Percentiles rank a stretch among this genome's conserved stretches.
Evolutionary conservation across 2,113 vertebrate species (phyloP).

Genomic region (Antidorcas marsupialis): DNA sequence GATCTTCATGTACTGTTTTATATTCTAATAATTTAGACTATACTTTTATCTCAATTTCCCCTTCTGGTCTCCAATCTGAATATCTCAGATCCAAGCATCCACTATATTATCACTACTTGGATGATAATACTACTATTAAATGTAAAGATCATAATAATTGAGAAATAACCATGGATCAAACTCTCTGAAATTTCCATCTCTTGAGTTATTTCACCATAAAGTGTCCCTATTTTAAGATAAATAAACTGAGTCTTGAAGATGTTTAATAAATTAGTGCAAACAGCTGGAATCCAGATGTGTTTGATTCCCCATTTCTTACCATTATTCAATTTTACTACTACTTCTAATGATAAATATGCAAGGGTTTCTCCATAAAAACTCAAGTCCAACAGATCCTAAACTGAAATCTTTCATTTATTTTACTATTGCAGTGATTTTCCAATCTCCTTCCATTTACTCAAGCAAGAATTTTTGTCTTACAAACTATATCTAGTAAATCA

Average conservation of each 20-base stretch:
- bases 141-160: background rate
- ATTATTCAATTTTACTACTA: background rate
- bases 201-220: background rate
- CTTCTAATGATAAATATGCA: background rate
- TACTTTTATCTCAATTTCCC: background rate
- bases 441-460: background rate
- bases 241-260: background rate
- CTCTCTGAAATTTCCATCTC: background rate
- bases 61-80: background rate
- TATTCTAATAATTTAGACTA: background rate
- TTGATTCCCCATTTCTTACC: background rate
- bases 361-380: background rate
- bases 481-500: background rate
- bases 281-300: background rate
- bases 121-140: background rate
- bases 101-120: background rate
- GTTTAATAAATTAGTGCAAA: background rate
- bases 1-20: background rate
- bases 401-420: background rate
- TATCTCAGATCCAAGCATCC: background rate
- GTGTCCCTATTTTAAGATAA: background rate
- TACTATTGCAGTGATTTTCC: background rate
- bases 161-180: background rate
- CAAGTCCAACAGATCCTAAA: background rate
- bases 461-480: background rate